Evolutionary conservation across 2,797 vertebrate species (phyloP).

Genomic region (Alfaro cultratus): DNA sequence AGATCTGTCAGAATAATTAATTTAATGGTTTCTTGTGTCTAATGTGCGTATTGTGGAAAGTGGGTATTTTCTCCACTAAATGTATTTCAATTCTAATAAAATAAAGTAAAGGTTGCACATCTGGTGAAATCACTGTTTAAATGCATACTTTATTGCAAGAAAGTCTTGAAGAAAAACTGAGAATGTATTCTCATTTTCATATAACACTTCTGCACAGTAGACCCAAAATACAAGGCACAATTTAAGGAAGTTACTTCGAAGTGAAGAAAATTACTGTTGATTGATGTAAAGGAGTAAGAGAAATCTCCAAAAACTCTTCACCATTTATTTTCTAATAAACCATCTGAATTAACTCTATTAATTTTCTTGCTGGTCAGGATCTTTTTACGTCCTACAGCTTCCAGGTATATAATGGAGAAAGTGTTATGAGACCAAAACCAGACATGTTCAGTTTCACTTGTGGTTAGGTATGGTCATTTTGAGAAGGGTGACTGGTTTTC

Average conservation of each 20-base stretch:
- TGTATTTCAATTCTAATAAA: background rate
- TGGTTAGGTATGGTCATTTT: constrained; percentile 66
- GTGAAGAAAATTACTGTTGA: background rate
- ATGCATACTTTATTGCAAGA: background rate
- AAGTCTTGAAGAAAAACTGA: background rate
- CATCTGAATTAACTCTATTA: background rate
- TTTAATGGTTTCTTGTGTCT: background rate
- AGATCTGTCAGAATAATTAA: background rate
- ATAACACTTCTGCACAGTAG: background rate
- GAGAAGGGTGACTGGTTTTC: constrained; percentile 58
- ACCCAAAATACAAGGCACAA: background rate
- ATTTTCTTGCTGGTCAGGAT: constrained; percentile 21
- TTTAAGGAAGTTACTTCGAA: background rate
- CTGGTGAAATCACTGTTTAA: background rate
- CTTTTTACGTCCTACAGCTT: constrained; percentile 21
- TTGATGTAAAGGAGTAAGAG: background rate
- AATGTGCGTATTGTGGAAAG: background rate
- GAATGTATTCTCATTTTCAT: background rate
- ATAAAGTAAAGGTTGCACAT: background rate
- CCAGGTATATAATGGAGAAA: constrained; percentile 48
- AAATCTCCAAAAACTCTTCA: background rate
- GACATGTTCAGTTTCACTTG: constrained; percentile 67
- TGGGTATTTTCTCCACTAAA: background rate
- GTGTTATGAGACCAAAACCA: constrained; percentile 61
- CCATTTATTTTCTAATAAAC: background rate